Conservation (phyloP, 1,140 invertebrate species). For the Ladona fulva region DNA sequence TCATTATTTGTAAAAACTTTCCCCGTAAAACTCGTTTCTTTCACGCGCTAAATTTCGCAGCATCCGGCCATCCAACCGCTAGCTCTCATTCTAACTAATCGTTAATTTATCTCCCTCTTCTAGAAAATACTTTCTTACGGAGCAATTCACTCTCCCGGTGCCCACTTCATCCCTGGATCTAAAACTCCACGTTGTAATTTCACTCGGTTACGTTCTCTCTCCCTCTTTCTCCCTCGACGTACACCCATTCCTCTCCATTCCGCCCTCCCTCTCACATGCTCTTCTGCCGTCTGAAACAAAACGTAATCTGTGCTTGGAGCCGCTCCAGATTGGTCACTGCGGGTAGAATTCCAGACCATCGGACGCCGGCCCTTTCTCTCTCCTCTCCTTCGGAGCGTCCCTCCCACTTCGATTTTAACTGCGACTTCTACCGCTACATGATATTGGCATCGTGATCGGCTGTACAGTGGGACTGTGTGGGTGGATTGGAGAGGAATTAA, state of each 20-base stretch:
- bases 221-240: background rate
- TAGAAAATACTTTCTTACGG: background rate
- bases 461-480: too few species aligned
- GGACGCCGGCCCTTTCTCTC: background rate
- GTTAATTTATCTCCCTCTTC: background rate
- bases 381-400: background rate
- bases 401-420: background rate
- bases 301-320: slow-evolving; percentile 8
- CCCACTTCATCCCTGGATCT: background rate
- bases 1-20: too few species aligned
- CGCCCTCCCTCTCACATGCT: background rate
- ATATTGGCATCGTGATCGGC: too few species aligned
- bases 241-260: background rate
- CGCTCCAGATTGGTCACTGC: background rate
- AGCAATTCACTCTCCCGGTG: background rate
- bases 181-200: too few species aligned
- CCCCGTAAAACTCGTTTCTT: too few species aligned
- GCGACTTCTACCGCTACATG: too few species aligned
- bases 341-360: background rate
- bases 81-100: background rate
- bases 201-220: too few species aligned
- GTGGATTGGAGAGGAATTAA: too few species aligned
- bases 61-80: background rate
- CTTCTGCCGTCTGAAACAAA: background rate
- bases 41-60: too few species aligned